Conservation (phyloP, 1,140 invertebrate genomes). For the Delia radicum region DNA sequence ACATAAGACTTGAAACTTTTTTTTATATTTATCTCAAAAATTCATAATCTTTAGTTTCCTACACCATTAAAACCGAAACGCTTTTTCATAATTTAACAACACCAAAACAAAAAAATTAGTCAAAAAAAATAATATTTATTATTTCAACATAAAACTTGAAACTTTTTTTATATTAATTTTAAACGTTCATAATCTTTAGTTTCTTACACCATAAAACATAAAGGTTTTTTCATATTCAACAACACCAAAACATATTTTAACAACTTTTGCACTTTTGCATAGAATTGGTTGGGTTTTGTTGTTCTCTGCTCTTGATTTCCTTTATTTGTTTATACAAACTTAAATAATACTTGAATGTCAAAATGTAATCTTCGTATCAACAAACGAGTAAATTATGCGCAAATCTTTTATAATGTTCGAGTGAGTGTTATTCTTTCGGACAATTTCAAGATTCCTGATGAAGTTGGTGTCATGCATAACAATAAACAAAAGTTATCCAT, state of each 20-base stretch:
- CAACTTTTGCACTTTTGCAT: not conserved
- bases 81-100: no score
- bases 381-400: not conserved
- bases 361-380: not conserved
- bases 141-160: no score
- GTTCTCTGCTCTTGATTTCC: not conserved
- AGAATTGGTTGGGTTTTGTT: not conserved
- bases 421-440: not conserved
- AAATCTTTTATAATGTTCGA: not conserved
- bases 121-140: no score
- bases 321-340: not conserved
- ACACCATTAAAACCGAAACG: no score
- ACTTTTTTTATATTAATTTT: not conserved
- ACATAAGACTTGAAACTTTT: no score
- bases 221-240: no score
- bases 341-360: not conserved
- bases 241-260: not conserved
- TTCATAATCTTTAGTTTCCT: no score
- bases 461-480: slow-evolving; percentile 16
- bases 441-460: not conserved
- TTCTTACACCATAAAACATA: not conserved
- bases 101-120: no score
- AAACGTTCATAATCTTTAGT: not conserved
- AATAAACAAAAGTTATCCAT: not conserved
- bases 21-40: no score